Evolutionary conservation across 2,113 vertebrate species (phyloP).

Genomic region (Atlantisia rogersi): DNA sequence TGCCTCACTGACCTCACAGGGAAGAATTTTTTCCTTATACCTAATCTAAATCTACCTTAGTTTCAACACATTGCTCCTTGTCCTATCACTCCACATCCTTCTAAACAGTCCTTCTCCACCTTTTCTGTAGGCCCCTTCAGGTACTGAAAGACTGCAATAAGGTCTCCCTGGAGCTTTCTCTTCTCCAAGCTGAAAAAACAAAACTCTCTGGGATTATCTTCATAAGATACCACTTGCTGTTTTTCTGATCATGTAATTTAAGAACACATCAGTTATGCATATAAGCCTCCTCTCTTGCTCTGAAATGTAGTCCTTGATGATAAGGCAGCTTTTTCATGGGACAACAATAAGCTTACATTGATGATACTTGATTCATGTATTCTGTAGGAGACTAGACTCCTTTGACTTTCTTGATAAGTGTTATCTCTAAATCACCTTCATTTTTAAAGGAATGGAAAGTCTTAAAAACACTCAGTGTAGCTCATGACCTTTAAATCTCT

Average conservation of each 20-base stretch:
- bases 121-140: too few relatives aligned
- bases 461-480: background rate
- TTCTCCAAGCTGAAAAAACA: too few relatives aligned
- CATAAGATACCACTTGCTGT: background rate
- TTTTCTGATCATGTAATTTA: background rate
- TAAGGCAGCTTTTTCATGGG: background rate
- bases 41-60: too few relatives aligned
- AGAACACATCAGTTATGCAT: background rate
- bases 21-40: too few relatives aligned
- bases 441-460: background rate
- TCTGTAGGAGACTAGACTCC: background rate
- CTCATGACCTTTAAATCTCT: constrained; percentile 1
- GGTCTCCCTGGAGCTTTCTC: too few relatives aligned
- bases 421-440: rapidly evolving
- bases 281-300: background rate
- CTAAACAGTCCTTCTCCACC: too few relatives aligned
- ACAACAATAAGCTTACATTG: background rate
- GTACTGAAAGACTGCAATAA: too few relatives aligned
- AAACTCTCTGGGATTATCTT: too few relatives aligned
- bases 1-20: too few relatives aligned
- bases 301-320: background rate
- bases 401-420: background rate
- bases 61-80: too few relatives aligned
- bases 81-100: too few relatives aligned
- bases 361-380: background rate